Base-by-base conservation (phyloP, 2,113 vertebrate species). In the Craseonycteris thonglongyai region DNA sequence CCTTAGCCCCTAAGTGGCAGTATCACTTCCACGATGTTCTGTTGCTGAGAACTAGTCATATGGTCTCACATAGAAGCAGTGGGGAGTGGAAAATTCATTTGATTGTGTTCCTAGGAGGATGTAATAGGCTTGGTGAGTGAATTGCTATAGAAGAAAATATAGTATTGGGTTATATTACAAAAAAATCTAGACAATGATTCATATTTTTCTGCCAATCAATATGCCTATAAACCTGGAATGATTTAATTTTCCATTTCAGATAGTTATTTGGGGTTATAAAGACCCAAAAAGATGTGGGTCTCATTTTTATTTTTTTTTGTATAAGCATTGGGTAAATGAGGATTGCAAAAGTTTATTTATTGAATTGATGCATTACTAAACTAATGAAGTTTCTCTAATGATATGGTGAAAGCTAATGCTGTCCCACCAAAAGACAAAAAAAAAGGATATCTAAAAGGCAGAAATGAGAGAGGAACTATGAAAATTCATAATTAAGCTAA, bases 231-330 rank as follows among this genome's bases (percentile, higher is more conserved):
- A 47, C 49, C 54, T 33, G 16, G 30, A 61, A 83, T 90, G 16
- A 83, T 75, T 95, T 74, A 38, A 54, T 28, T 83, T 91, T 92
- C 56, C 74, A 4, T 92, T 88, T 95, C 89, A 92, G 61, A 92
- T 33, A 51, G 16, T 47, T 83, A n/a, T 35, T 90, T 90, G 56
- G 35, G 26, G 19, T 35, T 82, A 33, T 33, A 19, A 68, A 91
- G 22, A 86, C 30, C 33, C n/a, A 38, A 71, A 78, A 71, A 56
- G 26, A 65, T 7, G 38, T 47, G 33, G 38, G 16, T 63, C 33
- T 54, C 45, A 59, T 42, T 6, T 75, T 54, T 87, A 28, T 71
- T 42, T 6, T 75, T 54, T 87, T n/a, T 71, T 12, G 10, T 65
- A 58, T 49, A 82, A 96, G 22, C 3, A 42, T 61, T 26, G 58